These are phyloP conservation scores for Carcinoscorpius rotundicauda DNA, from an alignment of 1,140 invertebrate species.

Conservation along the genomic window DNA sequence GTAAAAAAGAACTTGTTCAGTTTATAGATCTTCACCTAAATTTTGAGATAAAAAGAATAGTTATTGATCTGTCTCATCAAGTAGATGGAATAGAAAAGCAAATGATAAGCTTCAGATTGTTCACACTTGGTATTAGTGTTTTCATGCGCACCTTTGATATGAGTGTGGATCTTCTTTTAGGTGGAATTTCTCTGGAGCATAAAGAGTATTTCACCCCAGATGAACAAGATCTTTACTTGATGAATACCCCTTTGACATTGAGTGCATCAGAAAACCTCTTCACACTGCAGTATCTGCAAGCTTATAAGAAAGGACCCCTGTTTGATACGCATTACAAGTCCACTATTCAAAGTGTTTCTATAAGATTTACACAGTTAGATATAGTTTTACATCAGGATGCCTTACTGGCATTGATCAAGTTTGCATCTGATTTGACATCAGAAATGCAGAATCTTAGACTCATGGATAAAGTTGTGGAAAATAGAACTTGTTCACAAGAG, in stretches of 20 bases:
- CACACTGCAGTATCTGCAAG: constrained; percentile 38
- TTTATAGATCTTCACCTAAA: constrained; percentile 58
- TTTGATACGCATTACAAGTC: constrained; percentile 64
- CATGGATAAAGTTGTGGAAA: too few relatives aligned
- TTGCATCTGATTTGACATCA: constrained; percentile 29
- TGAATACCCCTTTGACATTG: neutral
- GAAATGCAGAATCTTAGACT: too few relatives aligned
- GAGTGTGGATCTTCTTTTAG: constrained; percentile 51
- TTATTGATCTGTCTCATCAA: constrained; percentile 24
- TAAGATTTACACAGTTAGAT: constrained; percentile 64
- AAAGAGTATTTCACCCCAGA: constrained; percentile 6
- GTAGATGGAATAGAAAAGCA: constrained; percentile 11
- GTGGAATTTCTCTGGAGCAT: constrained; percentile 35
- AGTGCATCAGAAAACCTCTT: constrained; percentile 19
- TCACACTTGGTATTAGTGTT: constrained; percentile 52
- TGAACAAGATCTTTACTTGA: neutral
- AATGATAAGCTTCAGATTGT: constrained; percentile 37
- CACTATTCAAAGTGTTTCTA: constrained; percentile 58
- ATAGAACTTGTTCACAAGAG: too few relatives aligned
- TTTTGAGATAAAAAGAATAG: constrained; percentile 54
- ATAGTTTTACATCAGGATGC: constrained; percentile 74
- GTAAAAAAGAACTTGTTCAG: constrained; percentile 36
- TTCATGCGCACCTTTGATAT: constrained; percentile 62
- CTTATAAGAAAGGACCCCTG: constrained; percentile 69
- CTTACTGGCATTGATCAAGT: constrained; percentile 40